These are phyloP conservation scores for Spilogale gracilis DNA, from an alignment of 2,113 vertebrate genomes.

Conservation along the genomic window DNA sequence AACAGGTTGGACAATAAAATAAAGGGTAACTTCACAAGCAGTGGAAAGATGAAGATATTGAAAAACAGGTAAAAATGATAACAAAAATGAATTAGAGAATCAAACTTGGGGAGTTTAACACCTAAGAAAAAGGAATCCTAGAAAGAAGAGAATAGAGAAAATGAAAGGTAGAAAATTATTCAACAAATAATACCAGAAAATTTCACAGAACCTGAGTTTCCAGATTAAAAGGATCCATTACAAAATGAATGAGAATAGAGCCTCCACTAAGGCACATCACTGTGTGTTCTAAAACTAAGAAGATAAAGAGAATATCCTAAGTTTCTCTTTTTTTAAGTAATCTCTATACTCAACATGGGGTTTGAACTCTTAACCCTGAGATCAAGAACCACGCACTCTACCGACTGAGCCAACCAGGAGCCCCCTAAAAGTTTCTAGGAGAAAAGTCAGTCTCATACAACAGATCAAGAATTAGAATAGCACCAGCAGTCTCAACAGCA, in stretches of 20 bases:
- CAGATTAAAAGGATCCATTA: neutral
- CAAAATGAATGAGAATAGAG: neutral
- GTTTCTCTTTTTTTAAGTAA: neutral
- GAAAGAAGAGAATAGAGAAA: neutral
- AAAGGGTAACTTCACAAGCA: neutral
- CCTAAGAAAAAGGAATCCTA: neutral
- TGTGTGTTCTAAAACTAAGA: neutral
- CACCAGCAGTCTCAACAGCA: neutral
- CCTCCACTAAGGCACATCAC: neutral
- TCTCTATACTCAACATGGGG: neutral
- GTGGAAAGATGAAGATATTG: neutral
- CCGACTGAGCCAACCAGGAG: neutral
- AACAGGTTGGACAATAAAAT: neutral
- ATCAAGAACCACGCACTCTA: neutral
- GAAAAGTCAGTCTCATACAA: neutral
- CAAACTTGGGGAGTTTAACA: neutral
- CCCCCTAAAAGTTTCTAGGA: neutral
- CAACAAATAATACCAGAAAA: slow-evolving; percentile 23
- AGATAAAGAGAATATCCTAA: neutral
- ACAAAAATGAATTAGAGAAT: neutral
- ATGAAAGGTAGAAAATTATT: neutral
- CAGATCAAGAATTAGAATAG: neutral
- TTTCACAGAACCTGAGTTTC: neutral
- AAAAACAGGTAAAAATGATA: neutral
- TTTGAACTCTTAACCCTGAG: neutral